Conservation (phyloP, 2,113 vertebrate species). For the Scophthalmus maximus region DNA sequence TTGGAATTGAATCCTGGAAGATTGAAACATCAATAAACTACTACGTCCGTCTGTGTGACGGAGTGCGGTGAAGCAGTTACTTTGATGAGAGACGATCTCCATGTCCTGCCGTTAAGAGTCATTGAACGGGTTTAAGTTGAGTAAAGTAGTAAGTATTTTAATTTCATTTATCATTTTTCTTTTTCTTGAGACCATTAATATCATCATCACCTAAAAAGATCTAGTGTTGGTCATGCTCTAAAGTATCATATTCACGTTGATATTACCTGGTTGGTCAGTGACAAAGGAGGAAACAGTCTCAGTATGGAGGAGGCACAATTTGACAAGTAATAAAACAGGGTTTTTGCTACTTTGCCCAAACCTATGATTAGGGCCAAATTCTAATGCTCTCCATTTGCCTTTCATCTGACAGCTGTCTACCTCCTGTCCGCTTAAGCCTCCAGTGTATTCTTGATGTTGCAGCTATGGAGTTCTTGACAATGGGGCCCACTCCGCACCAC, state of each 20-base stretch:
- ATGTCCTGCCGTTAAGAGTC: too few relatives aligned
- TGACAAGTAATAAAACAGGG: constrained; percentile 48
- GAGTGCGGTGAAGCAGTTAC: not conserved
- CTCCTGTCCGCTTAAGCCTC: constrained; percentile 6
- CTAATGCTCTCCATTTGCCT: constrained; percentile 46
- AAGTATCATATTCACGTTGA: not conserved
- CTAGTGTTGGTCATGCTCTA: not conserved
- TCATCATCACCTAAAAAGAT: not conserved
- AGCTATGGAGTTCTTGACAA: constrained; percentile 4
- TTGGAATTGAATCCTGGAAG: not conserved
- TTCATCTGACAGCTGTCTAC: constrained; percentile 51
- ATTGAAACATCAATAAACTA: not conserved
- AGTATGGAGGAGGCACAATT: not conserved
- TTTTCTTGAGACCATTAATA: not conserved
- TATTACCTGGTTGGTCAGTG: not conserved
- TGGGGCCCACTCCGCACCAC: constrained; percentile 5
- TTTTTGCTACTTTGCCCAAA: constrained; percentile 15
- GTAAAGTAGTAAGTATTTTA: too few relatives aligned
- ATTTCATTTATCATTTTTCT: too few relatives aligned
- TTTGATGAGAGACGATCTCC: not conserved
- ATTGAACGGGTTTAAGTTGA: too few relatives aligned
- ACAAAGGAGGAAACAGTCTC: not conserved
- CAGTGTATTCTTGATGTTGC: constrained; percentile 10
- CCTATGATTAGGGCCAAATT: constrained; percentile 50
- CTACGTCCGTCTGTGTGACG: not conserved